Evolutionary conservation across 1,140 invertebrate genomes (phyloP).

Genomic region (Drosophila rufa): DNA sequence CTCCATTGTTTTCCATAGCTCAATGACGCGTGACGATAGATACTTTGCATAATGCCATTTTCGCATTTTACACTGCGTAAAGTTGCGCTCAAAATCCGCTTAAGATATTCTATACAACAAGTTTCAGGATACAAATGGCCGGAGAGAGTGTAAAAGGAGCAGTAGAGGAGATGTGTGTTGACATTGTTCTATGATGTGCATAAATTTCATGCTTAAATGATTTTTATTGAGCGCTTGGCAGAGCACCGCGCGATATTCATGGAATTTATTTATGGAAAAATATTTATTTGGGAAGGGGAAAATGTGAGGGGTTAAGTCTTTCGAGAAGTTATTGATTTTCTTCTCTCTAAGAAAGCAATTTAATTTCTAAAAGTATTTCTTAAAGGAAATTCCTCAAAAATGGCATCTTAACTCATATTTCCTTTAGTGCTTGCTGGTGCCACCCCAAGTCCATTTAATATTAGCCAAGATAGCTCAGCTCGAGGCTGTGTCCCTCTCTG

Average conservation of each 20-base stretch:
- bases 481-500: not conserved
- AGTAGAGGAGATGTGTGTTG: not conserved
- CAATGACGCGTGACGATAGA: conserved; percentile 61
- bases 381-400: not conserved
- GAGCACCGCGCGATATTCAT: not conserved
- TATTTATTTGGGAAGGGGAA: not conserved
- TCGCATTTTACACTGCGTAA: conserved; percentile 33
- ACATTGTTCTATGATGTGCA: conserved; percentile 48
- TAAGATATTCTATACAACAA: conserved; percentile 7
- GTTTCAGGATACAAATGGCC: conserved; percentile 1
- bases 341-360: not conserved
- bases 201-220: conserved; percentile 67
- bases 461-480: not conserved
- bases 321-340: not conserved
- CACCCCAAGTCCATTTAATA: conserved; percentile 1
- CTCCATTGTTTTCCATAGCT: conserved; percentile 20
- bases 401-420: not conserved
- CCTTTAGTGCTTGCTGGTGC: not conserved
- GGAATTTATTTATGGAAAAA: conserved; percentile 14
- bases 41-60: conserved; percentile 71
- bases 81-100: conserved; percentile 46
- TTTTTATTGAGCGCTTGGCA: conserved; percentile 40
- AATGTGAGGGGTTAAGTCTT: not conserved
- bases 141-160: not conserved
- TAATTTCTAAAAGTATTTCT: not conserved